Percentiles rank a stretch among this genome's conserved stretches.
phyloP scores from a whole-genome alignment of 2,797 vertebrate species.

The Eupleurogrammus muticus region DNA sequence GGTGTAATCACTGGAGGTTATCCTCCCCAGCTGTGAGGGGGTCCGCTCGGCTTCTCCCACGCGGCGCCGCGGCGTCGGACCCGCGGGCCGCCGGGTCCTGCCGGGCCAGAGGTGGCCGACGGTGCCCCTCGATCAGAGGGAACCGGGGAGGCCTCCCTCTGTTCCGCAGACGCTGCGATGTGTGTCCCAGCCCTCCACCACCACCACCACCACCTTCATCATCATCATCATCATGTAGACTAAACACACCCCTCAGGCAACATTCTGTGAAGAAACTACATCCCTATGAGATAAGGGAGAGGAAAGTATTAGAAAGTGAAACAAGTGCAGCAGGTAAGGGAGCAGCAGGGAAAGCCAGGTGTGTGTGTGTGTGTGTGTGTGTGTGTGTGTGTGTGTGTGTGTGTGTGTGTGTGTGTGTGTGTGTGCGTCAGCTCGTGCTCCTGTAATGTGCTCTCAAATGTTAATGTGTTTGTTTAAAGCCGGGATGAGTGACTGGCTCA shows the following conservation, averaged over 20 bases:
- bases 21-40: constrained; percentile 92
- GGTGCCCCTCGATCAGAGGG: constrained; percentile 88
- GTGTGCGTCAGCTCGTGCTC: constrained; percentile 59
- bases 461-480: constrained; percentile 73
- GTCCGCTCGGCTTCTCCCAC: constrained; percentile 83
- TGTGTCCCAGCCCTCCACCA: constrained; percentile 28
- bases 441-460: constrained; percentile 54
- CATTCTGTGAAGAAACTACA: constrained; percentile 20
- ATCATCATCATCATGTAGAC: too few species aligned
- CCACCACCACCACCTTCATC: constrained; percentile 4
- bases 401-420: constrained; percentile 30
- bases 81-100: constrained; percentile 68
- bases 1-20: constrained; percentile 94
- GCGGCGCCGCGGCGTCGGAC: constrained; percentile 72
- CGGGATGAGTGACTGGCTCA: constrained; percentile 88
- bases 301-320: constrained; percentile 69
- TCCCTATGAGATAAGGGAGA: constrained; percentile 16
- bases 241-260: constrained; percentile 22
- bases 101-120: constrained; percentile 86
- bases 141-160: constrained; percentile 78
- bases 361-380: constrained; percentile 4
- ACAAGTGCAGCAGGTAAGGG: constrained; percentile 83
- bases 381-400: constrained; percentile 14
- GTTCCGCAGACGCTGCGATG: constrained; percentile 16
- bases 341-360: constrained; percentile 2